Base-by-base conservation (phyloP, 2,797 vertebrate genomes). In the Pelodytes ibericus region DNA sequence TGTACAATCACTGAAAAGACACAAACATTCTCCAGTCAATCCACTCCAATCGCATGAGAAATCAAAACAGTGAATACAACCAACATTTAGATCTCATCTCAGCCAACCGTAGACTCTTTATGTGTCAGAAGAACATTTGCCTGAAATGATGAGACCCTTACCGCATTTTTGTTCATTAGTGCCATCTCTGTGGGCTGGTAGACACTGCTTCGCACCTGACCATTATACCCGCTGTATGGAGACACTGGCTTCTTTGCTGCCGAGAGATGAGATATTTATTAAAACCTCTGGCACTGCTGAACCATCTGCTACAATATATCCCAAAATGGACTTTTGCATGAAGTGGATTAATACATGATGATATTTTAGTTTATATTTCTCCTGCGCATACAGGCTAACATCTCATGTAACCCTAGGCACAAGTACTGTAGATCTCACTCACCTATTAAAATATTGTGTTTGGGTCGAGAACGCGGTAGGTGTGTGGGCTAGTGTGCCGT, bases 161-260 rank as follows among this genome's bases (percentile, higher is more conserved):
- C 96, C n/a, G 79, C 53, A 16, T 87, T 89, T 85, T 96, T 95
- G 83, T 91, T 93, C 90, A 99, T 98, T 81, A 98, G 82, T 2
- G 97, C 94, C 83, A 99, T 92, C 86, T 99, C 97, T 0, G 97
- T 99, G 77, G 97, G 97, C 90, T 99, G 97, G 88, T 97, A 99
- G 29, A 99, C 95, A 0, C 94, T 93, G 31, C 92, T 93, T 10
- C 96, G 91, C 56, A 93, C 81, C 83, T 98, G 97, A 4, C 96
- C 96, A 0, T 92, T 96, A 89, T 99, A 99, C 56, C 95, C 95
- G 0, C 94, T 94, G 84, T 99, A 99, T 0, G 97, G 97, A 0
- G 97, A 99, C 84, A 96, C 88, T 0, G 93, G 94, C 79, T 93
- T 96, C 85, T 92, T 90, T 13, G 80, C 96, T 98, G 87, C 8